Conservation (phyloP, 64 coral and sea anemone genomes). For the Anthopleura sola region DNA sequence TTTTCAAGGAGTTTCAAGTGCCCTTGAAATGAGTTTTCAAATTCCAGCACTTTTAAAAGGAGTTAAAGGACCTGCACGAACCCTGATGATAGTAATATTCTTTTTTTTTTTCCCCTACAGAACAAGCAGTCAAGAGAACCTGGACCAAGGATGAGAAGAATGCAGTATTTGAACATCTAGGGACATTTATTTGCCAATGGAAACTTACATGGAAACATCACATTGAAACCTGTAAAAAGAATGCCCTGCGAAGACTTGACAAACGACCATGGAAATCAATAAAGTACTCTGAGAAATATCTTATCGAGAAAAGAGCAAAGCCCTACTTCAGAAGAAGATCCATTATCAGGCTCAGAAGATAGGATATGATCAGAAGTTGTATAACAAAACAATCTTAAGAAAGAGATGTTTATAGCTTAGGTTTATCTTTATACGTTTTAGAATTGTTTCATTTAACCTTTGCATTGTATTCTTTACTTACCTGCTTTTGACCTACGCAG, state of each 20-base stretch:
- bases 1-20: no score
- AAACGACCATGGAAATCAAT: slow-evolving; percentile 9
- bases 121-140: not conserved
- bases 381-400: no score
- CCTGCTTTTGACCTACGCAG: no score
- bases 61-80: no score
- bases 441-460: no score
- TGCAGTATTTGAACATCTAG: not conserved
- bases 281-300: slow-evolving; percentile 27
- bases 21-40: no score
- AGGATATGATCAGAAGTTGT: not conserved
- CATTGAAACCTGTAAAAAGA: not conserved
- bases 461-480: no score
- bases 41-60: no score
- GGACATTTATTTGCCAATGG: not conserved
- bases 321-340: no score
- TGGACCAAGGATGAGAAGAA: slow-evolving; percentile 7
- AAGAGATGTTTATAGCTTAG: no score
- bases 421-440: no score
- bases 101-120: not conserved
- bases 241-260: not conserved
- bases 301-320: not conserved
- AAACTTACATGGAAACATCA: not conserved
- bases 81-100: no score
- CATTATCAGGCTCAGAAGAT: not conserved